Conservation (phyloP, 2,888 invertebrate genomes). For the Morpho helenor region DNA sequence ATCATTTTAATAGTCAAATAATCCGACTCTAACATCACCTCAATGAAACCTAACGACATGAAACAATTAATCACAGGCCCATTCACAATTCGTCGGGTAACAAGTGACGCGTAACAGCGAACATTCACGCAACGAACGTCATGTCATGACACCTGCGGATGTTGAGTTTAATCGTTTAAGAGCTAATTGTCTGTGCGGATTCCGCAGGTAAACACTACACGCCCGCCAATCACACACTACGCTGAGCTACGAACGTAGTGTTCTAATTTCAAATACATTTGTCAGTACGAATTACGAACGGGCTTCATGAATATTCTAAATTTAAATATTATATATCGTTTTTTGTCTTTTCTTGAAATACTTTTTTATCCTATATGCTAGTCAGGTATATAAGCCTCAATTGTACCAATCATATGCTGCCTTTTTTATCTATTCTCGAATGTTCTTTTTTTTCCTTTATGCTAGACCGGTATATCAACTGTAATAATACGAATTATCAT, state of each 20-base stretch:
- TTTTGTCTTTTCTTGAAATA: too few species aligned
- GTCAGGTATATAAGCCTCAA: too few species aligned
- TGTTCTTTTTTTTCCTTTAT: too few species aligned
- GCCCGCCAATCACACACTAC: slow-evolving; percentile 17
- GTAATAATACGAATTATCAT: too few species aligned
- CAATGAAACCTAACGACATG: slow-evolving; percentile 12
- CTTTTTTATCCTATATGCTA: too few species aligned
- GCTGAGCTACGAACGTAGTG: slow-evolving; percentile 13
- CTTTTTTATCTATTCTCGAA: too few species aligned
- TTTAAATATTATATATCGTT: too few species aligned
- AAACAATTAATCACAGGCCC: slow-evolving; percentile 28
- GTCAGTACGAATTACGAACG: neutral
- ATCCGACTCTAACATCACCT: slow-evolving; percentile 2
- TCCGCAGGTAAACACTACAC: slow-evolving; percentile 72
- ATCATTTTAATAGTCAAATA: neutral
- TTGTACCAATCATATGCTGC: too few species aligned
- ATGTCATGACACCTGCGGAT: slow-evolving; percentile 56
- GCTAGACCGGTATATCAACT: too few species aligned
- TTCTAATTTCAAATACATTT: slow-evolving; percentile 7
- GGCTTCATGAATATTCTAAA: neutral
- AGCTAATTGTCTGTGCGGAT: slow-evolving; percentile 76
- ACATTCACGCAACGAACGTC: slow-evolving; percentile 38
- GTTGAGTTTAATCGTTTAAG: slow-evolving; percentile 68
- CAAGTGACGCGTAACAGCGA: slow-evolving; percentile 30
- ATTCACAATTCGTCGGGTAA: slow-evolving; percentile 25